These are phyloP conservation scores for Brachynemurus nebulosus DNA, from an alignment of 2,888 invertebrate species.

Conservation along the genomic window DNA sequence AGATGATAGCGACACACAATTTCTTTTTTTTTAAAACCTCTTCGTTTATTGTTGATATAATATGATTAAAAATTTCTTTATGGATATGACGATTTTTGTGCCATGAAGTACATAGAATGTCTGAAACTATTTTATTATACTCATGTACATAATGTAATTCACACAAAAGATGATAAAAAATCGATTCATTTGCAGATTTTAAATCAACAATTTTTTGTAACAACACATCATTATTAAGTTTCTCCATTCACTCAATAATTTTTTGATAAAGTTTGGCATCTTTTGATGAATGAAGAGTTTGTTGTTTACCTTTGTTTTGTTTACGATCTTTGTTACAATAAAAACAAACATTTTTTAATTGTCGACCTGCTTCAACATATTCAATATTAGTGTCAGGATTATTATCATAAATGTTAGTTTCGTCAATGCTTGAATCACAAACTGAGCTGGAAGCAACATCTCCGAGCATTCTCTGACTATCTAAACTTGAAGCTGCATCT, in stretches of 20 bases:
- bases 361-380: neutral
- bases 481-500: slow-evolving; percentile 7
- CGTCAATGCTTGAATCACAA: neutral
- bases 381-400: slow-evolving; percentile 1
- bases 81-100: slow-evolving; percentile 12
- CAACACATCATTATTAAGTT: slow-evolving; percentile 10
- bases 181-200: neutral
- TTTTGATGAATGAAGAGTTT: slow-evolving; percentile 12
- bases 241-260: slow-evolving; percentile 11
- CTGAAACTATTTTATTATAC: slow-evolving; percentile 12
- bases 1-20: slow-evolving; percentile 11
- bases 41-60: slow-evolving; percentile 10
- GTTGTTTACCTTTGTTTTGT: slow-evolving; percentile 12
- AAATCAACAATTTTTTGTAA: slow-evolving; percentile 7
- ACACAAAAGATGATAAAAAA: neutral
- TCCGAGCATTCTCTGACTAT: slow-evolving; percentile 5
- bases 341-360: slow-evolving; percentile 12
- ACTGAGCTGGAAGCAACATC: slow-evolving; percentile 5
- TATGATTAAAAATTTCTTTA: slow-evolving; percentile 11
- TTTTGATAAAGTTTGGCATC: slow-evolving; percentile 12
- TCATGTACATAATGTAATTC: slow-evolving; percentile 9
- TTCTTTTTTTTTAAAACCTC: slow-evolving; percentile 8
- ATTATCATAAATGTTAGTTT: neutral
- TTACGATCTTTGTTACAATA: slow-evolving; percentile 12
- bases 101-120: slow-evolving; percentile 10